Base-by-base conservation (phyloP, 2,113 vertebrate species). In the Ursus arctos region DNA sequence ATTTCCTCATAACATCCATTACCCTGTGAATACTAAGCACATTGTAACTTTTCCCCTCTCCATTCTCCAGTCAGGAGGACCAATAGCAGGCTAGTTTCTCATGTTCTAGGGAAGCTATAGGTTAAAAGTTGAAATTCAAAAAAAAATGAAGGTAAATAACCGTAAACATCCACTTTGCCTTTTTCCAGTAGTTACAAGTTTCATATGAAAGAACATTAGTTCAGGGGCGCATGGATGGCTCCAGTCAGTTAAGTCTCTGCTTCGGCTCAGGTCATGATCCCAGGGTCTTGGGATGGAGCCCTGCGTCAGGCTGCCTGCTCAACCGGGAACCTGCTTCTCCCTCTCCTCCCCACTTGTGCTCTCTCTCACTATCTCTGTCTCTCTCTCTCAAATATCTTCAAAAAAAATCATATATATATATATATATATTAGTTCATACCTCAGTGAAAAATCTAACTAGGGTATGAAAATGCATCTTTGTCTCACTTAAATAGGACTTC, bases 81-180 rank as follows among this genome's bases (percentile, higher is more conserved):
- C 13, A 65, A 5, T 3, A 86, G 22, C 24, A 94, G 12, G 80
- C 36, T 24, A 92, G 67, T n/a, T 71, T 72, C 33, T 92, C 51
- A n/a, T 33, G 26, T 93, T 24, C 61, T 31, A 55, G 6, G 33
- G 61, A 77, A 11, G 55, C 7, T 80, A 55, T 1, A 88, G 7
- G 51, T 63, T 90, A 89, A 94, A 96, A 96, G 57, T 3, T 91
- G 47, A 76, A 84, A 13, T 80, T 93, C 7, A 65, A 7, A 84
- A 74, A 40, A 90, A 93, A 91, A 59, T 71, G 26, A 94, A 7
- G 31, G 36, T 31, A 40, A 85, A 47, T 33, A 18, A 83, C 76
- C 61, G 74, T 71, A 72, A 93, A 72, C 16, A 93, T 3, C 24
- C 72, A 80, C 3, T 13, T 14, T 97, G 81, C 24, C 10, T 76